Percentiles rank a stretch among this genome's conserved stretches.
Conservation (phyloP, 1,140 invertebrate genomes). For the Vanessa tameamea region DNA sequence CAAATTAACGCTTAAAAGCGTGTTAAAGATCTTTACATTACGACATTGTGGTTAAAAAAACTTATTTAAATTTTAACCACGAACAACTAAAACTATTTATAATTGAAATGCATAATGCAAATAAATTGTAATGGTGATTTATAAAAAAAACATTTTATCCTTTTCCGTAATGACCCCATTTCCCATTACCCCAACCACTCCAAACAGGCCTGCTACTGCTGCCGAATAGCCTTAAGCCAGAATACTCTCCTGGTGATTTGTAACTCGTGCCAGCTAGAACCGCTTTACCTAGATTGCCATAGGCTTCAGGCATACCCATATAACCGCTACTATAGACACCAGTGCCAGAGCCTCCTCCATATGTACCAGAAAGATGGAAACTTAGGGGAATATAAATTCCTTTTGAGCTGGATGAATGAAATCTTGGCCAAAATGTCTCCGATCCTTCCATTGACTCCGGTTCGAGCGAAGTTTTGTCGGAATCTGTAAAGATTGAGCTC, state of each 20-base stretch:
- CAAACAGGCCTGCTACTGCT: conserved; percentile 49
- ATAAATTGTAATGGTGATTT: too few relatives aligned
- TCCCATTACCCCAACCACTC: conserved; percentile 74
- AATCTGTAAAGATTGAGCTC: conserved; percentile 16
- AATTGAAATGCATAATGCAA: not conserved
- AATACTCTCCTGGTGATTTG: conserved; percentile 44
- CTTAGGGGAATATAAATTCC: conserved; percentile 63
- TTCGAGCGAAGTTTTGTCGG: conserved; percentile 28
- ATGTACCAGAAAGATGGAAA: conserved; percentile 62
- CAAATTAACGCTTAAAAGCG: conserved; percentile 21
- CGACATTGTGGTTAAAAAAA: not conserved
- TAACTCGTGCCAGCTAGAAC: conserved; percentile 58
- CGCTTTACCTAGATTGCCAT: conserved; percentile 44
- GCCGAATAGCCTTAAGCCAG: conserved; percentile 54
- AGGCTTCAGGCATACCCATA: conserved; percentile 40
- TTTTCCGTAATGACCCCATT: conserved; percentile 75
- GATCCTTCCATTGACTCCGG: conserved; percentile 45
- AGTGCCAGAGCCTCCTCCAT: conserved; percentile 46
- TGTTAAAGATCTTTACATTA: not conserved
- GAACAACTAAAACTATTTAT: not conserved
- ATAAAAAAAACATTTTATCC: conserved; percentile 42
- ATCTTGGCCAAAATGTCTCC: conserved; percentile 64
- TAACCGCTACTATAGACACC: conserved; percentile 57
- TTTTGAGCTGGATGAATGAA: conserved; percentile 41
- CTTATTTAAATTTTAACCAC: not conserved